Evolutionary conservation across 2,888 invertebrate genomes (phyloP), one percentile per base, ranked within the genome.

Genomic region (Epistrophe grossulariae): DNA sequence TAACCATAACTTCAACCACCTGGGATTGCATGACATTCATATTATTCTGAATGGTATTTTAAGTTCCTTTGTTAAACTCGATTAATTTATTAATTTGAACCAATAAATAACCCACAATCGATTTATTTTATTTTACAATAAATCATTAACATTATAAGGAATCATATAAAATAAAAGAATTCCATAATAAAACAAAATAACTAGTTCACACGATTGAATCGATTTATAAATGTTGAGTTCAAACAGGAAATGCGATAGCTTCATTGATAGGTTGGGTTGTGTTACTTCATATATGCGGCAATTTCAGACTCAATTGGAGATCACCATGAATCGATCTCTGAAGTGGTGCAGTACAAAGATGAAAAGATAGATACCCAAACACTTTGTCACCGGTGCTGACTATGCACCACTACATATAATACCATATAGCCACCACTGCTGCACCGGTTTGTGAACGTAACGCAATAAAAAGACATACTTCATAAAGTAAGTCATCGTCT

Each of bases 191-290:
- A 68, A 19, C 0, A 19, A 38, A 64, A 45, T 3, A 79, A 24
- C 60, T 60, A 19, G 68, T 73, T 85, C 81, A 81, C 78, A 81
- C 72, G 81, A 68, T 40, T 45, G 17, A 59, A 68, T 70, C 40
- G n/a, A 70, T 52, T 11, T 6, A 28, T 62, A 55, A 24, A 24
- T 24, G 24, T 24, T 24, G 43, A 60, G 57, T 55, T 70, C 52
- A 70, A 70, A 55, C 85, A 85, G 85, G 85, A 85, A 85, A 78
- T 82, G 66, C 64, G 62, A 85, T 78, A 78, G 70, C 50, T 79
- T 73, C 68, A 70, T 52, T 68, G 76, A 73, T 68, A 77, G 73
- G 73, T 9, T 72, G 77, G 76, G 78, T 78, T 64, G 60, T 55
- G 66, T 84, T 80, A 77, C 72, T 85, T 77, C 73, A 85, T 78